Evolutionary conservation across 2,797 vertebrate species (phyloP).

Genomic region (Cygnus olor): DNA sequence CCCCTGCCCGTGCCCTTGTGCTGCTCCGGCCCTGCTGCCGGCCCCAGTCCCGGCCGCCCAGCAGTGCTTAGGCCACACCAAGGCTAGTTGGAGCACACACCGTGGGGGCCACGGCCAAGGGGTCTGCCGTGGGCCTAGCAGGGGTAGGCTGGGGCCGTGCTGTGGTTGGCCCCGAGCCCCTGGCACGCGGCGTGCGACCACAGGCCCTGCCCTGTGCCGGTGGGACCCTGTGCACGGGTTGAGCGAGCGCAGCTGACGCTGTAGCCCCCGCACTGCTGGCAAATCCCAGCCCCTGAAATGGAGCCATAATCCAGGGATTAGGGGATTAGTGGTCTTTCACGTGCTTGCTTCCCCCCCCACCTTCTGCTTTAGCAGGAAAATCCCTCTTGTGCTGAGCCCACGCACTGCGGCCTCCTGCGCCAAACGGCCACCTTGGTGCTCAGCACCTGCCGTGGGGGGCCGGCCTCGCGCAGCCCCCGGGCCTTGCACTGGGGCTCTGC

Average conservation of each 20-base stretch:
- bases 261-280: neutral
- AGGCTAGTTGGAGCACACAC: neutral
- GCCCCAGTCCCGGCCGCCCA: neutral
- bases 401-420: neutral
- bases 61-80: neutral
- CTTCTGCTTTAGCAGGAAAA: slow-evolving; percentile 59
- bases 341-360: slow-evolving; percentile 19
- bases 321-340: slow-evolving; percentile 67
- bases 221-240: fast-evolving
- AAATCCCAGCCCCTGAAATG: slow-evolving; percentile 61
- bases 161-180: too few relatives aligned
- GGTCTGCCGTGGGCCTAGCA: too few relatives aligned
- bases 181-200: neutral
- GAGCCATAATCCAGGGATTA: slow-evolving; percentile 73
- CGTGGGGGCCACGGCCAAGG: neutral
- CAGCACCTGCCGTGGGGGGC: neutral
- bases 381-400: slow-evolving; percentile 46
- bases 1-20: neutral
- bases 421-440: neutral
- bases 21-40: neutral
- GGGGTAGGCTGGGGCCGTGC: neutral
- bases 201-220: neutral
- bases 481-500: neutral
- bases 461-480: neutral
- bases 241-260: neutral